Base-by-base conservation (phyloP, 2,797 vertebrate genomes). In the Halcyon smyrnensis region DNA sequence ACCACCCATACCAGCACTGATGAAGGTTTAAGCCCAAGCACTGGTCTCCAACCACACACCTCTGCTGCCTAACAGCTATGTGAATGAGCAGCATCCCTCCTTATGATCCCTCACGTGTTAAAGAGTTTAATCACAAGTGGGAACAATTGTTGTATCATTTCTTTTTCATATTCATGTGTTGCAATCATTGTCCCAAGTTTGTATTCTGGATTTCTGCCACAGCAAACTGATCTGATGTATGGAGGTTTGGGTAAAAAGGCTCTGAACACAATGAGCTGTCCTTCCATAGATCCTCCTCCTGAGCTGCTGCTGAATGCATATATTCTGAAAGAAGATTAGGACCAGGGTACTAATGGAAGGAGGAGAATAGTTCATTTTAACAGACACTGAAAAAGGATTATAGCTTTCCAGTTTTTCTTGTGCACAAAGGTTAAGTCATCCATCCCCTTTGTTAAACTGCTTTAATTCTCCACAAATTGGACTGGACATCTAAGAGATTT, bases 361-460 rank as follows among this genome's bases (percentile, higher is more conserved):
- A 94, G 48, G 12, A 90, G 43, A 91, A 92, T 16, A 53, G 84
- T 60, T 94, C 85, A 70, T 94, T 96, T 92, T 92, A 95, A 91
- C 69, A 79, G 76, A 53, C 54, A 46, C 0, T 86, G 69, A 78
- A 77, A 96, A 95, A 91, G 43, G 79, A 94, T 95, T 91, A 74
- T 37, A 80, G 63, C 56, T 84, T 95, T 84, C 84, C 65, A 83
- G 87, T 90, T 92, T 73, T 56, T 60, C 63, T n/a, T 79, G 59
- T 37, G 69, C 51, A 81, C 77, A 87, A 90, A 92, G 86, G 86
- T 94, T 84, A 92, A 83, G 46, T 60, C 59, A 91, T 79, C 67
- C 41, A 54, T 30, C 43, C 36, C 30, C 60, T 89, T 57, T 46
- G 45, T 85, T 92, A 92, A 94, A 96, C 12, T 30, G 51, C 65